Evolutionary conservation across 1,140 invertebrate genomes (phyloP).

Genomic region (Drosophila busckii): DNA sequence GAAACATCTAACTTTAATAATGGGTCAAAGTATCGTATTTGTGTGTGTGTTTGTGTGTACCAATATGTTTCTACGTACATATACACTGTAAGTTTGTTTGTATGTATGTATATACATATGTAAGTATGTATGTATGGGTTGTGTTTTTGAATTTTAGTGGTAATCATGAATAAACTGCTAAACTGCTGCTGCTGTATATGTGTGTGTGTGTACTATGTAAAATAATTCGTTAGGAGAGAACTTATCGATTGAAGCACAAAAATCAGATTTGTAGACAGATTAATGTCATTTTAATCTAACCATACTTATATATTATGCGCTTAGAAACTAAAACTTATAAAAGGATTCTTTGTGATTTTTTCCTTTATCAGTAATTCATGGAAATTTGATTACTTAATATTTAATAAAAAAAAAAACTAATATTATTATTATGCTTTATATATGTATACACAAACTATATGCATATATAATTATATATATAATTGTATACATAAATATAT

Average conservation of each 20-base stretch:
- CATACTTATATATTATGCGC: slow-evolving; percentile 60
- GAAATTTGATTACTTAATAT: slow-evolving; percentile 72
- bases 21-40: no score
- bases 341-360: slow-evolving; percentile 73
- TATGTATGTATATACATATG: slow-evolving; percentile 23
- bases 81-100: slow-evolving; percentile 39
- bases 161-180: slow-evolving; percentile 32
- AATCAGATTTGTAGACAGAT: slow-evolving; percentile 64
- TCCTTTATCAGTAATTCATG: slow-evolving; percentile 73
- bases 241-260: slow-evolving; percentile 71
- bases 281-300: slow-evolving; percentile 67
- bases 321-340: slow-evolving; percentile 71
- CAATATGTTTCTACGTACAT: slow-evolving; percentile 49
- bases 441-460: slow-evolving; percentile 3
- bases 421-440: slow-evolving; percentile 32
- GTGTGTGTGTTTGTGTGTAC: no score
- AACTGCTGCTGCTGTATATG: slow-evolving; percentile 1
- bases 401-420: slow-evolving; percentile 54
- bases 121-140: slow-evolving; percentile 30
- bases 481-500: slow-evolving; percentile 7
- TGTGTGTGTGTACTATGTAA: slow-evolving; percentile 35
- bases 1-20: slow-evolving; percentile 73
- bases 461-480: slow-evolving; percentile 48
- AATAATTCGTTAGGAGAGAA: slow-evolving; percentile 65
- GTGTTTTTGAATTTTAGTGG: slow-evolving; percentile 48